A percentile compares a stretch with the other conserved stretches of the same genome.
Conservation (phyloP, 2,113 vertebrate genomes). For the Bostrychus sinensis region DNA sequence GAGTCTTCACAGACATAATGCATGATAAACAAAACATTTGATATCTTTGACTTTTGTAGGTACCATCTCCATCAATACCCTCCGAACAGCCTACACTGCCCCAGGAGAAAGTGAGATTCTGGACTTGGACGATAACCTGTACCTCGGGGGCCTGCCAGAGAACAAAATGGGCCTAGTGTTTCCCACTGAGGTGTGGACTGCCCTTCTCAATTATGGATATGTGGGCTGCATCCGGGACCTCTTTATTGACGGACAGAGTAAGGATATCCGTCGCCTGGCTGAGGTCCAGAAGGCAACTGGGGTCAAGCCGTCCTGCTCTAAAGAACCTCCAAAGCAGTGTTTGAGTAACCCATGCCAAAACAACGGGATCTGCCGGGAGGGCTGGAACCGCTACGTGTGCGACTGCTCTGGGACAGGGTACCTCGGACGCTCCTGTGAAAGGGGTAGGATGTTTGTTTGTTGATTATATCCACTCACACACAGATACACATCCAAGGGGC, state of each 20-base stretch:
- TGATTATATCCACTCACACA: neutral
- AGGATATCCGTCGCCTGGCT: constrained; percentile 94
- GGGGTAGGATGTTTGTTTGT: constrained; percentile 83
- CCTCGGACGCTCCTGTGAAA: constrained; percentile 93
- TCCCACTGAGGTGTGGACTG: constrained; percentile 98
- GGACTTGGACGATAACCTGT: constrained; percentile 95
- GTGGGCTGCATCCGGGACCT: constrained; percentile 98
- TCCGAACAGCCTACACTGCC: constrained; percentile 93
- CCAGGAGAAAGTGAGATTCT: constrained; percentile 97
- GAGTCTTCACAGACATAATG: too few species aligned
- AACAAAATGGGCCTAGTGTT: constrained; percentile 93
- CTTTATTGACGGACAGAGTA: constrained; percentile 97
- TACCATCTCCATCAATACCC: constrained; percentile 95
- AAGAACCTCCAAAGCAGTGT: constrained; percentile 94
- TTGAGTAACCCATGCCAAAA: constrained; percentile 97
- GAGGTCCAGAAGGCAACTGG: constrained; percentile 93
- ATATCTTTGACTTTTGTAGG: constrained; percentile 69
- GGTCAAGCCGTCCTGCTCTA: constrained; percentile 95
- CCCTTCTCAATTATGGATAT: constrained; percentile 96
- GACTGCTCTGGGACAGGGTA: constrained; percentile 96
- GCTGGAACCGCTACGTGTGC: constrained; percentile 97
- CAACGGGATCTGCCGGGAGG: constrained; percentile 93
- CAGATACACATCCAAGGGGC: neutral
- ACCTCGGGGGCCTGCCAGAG: constrained; percentile 95
- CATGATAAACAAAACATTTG: neutral